Evolutionary conservation across 2,113 vertebrate species (phyloP).

Genomic region (Charadrius vociferus): DNA sequence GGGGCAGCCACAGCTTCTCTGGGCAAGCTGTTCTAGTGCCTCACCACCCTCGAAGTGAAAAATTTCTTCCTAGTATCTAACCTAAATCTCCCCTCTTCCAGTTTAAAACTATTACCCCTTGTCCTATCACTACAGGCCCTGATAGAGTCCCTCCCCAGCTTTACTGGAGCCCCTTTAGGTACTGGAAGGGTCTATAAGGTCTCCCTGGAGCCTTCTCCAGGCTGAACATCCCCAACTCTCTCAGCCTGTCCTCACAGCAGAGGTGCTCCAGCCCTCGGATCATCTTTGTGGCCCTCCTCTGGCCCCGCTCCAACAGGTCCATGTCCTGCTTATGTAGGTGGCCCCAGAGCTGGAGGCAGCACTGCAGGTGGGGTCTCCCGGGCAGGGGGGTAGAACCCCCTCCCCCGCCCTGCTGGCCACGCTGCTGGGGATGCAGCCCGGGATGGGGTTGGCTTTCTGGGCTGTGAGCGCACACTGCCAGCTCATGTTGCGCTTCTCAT

Average conservation of each 20-base stretch:
- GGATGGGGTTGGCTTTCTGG: not conserved
- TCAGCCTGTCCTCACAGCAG: not conserved
- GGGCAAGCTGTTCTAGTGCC: too few relatives aligned
- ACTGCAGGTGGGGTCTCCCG: not conserved
- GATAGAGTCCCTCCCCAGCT: not conserved
- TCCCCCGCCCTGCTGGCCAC: not conserved
- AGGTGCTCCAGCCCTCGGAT: not conserved
- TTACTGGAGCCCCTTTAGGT: not conserved
- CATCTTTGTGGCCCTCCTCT: not conserved
- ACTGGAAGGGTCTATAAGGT: not conserved
- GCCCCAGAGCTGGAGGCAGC: not conserved
- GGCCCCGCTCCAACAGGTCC: not conserved
- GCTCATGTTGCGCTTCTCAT: not conserved
- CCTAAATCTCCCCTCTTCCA: too few relatives aligned
- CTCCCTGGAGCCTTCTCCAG: not conserved
- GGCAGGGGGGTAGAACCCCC: not conserved
- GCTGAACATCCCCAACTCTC: not conserved
- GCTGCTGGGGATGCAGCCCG: not conserved
- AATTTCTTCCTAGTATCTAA: too few relatives aligned
- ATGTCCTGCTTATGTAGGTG: not conserved
- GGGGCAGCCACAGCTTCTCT: too few relatives aligned
- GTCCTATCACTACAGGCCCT: not conserved
- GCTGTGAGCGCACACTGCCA: not conserved
- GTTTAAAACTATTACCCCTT: too few relatives aligned
- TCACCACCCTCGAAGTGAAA: too few relatives aligned